Evolutionary conservation across 30 jellyfish, hydroid and myxozoan species (phyloP), one percentile per base, ranked within the genome.

Genomic region (Cassiopea xamachana): DNA sequence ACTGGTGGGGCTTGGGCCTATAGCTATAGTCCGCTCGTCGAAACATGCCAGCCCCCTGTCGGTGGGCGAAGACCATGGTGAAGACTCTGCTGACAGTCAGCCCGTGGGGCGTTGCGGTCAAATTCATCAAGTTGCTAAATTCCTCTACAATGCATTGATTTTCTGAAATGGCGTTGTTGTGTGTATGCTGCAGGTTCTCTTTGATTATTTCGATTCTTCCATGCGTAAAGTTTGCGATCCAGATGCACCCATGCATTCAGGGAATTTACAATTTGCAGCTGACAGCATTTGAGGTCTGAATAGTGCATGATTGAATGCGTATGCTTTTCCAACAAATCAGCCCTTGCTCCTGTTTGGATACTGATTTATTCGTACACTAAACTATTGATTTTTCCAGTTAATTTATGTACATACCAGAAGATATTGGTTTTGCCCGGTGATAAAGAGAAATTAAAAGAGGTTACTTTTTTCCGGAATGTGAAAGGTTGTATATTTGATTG

Each of bases 211-310:
- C 80, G 55, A 44, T 9, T 71, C 80, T 2, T 43, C 19, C 80
- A 71, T 71, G 80, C 80, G 39, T 71, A 8, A 3, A 16, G 59
- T 71, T 17, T 71, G 80, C 80, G 14, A 71, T 6, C 59, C 80
- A 71, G 55, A 44, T 43, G n/a, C 80, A 71, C 59, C 19, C 80
- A 71, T 17, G 80, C 80, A 71, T 71, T 51, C 64, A 44, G n/a
- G 80, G 80, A 8, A 71, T 71, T 71, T 71, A 71, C 80, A 44
- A 71, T 16, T 43, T 43, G 55, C 80, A 71, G 39, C 59, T 71
- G 80, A 71, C 80, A 71, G 80, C 80, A 71, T 71, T 71, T 71
- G 49, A 71, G 55, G 80, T 71, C 80, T 71, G 74, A 62, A 17
- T 62, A 13, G 74, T 62, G 64, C 9, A 51, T 51, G 64, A 51